Conservation (phyloP, 2,797 vertebrate species). For the Lerista edwardsae region DNA sequence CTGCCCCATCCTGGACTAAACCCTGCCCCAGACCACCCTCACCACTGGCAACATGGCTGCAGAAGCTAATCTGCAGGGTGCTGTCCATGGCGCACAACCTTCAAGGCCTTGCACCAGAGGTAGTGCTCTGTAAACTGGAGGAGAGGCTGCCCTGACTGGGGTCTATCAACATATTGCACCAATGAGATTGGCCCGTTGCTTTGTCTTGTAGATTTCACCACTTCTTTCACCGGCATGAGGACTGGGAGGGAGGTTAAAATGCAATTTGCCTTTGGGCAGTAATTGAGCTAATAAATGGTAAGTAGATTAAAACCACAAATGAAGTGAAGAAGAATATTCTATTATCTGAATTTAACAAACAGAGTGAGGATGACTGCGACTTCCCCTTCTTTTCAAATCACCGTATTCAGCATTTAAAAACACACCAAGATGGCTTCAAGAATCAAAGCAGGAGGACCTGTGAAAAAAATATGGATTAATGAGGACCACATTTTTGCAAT, state of each 20-base stretch:
- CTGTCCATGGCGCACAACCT: too few species aligned
- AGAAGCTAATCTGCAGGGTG: too few species aligned
- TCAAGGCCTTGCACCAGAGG: too few species aligned
- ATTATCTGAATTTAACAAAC: conserved; percentile 58
- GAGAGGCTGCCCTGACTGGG: too few species aligned
- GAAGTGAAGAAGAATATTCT: conserved; percentile 50
- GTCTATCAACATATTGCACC: too few species aligned
- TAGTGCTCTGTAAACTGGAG: too few species aligned
- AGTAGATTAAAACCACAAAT: conserved; percentile 68
- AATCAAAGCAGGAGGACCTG: conserved; percentile 65
- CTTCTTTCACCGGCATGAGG: conserved; percentile 46
- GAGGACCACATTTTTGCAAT: conserved; percentile 74
- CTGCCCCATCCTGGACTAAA: too few species aligned
- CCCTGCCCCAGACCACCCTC: too few species aligned
- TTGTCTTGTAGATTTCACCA: conserved; percentile 8
- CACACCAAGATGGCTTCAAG: conserved; percentile 74
- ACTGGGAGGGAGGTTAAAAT: conserved; percentile 53
- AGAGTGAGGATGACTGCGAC: conserved; percentile 51
- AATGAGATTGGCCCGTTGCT: too few species aligned
- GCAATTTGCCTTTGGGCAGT: not conserved
- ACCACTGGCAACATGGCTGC: too few species aligned
- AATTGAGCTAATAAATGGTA: conserved; percentile 60
- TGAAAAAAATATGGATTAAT: conserved; percentile 79
- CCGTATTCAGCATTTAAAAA: conserved; percentile 61
- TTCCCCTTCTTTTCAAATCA: conserved; percentile 64